Evolutionary conservation across 2,113 vertebrate species (phyloP).

Genomic region (Pedetes capensis): DNA sequence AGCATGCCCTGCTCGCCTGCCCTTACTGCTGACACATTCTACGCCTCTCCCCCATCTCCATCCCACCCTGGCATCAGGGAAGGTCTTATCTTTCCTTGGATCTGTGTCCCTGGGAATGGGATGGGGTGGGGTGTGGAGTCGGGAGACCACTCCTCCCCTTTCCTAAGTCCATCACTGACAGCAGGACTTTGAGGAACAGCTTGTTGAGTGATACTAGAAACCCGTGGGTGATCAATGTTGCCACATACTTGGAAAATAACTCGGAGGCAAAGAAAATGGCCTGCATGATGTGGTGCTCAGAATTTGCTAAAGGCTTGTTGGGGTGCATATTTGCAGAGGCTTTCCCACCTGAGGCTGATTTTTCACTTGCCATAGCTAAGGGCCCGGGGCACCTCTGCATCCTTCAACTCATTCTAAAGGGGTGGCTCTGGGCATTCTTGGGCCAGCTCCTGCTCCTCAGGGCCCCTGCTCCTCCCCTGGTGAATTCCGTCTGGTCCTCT

Average conservation of each 20-base stretch:
- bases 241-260: background rate
- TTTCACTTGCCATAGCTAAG: rapidly evolving
- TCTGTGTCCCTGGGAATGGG: background rate
- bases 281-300: background rate
- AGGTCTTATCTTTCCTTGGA: too few species aligned
- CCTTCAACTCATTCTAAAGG: rapidly evolving
- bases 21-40: too few species aligned
- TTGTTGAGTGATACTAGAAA: background rate
- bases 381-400: background rate
- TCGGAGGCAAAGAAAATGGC: background rate
- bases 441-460: too few species aligned
- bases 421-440: rapidly evolving
- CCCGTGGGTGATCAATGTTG: background rate
- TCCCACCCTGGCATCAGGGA: background rate
- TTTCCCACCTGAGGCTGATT: rapidly evolving
- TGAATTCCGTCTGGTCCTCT: background rate
- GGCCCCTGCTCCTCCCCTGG: background rate
- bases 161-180: background rate
- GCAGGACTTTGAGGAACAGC: rapidly evolving
- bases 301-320: too few species aligned
- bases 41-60: rapidly evolving
- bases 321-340: rapidly evolving
- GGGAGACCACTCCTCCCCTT: too few species aligned
- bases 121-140: background rate
- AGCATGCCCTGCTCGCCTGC: rapidly evolving